Percentiles rank a stretch among this genome's conserved stretches.
Conservation (phyloP, 2,797 vertebrate species). For the Lepus townsendii region DNA sequence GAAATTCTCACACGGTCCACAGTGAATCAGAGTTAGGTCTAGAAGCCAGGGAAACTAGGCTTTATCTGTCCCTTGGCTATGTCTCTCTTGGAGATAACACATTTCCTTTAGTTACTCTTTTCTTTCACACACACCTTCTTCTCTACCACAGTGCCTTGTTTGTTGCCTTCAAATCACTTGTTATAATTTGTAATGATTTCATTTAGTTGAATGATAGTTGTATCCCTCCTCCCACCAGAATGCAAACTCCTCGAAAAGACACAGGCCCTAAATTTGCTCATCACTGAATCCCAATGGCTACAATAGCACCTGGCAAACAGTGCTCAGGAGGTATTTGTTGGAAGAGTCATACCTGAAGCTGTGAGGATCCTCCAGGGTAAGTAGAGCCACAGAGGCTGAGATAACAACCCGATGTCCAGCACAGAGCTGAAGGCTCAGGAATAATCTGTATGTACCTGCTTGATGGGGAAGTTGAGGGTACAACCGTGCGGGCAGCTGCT, state of each 20-base stretch:
- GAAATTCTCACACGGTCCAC: neutral
- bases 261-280: neutral
- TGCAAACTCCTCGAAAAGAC: neutral
- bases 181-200: neutral
- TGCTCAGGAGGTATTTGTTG: neutral
- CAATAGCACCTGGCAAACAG: neutral
- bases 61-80: neutral
- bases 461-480: neutral
- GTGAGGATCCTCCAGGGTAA: neutral
- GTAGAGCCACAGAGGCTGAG: neutral
- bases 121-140: neutral
- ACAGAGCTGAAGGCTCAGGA: neutral
- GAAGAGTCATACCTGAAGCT: neutral
- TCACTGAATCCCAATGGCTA: neutral
- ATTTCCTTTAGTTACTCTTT: neutral
- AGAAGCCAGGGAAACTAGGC: neutral
- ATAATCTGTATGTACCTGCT: neutral
- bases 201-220: neutral
- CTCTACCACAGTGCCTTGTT: neutral
- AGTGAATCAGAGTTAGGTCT: neutral
- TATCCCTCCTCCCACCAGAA: neutral
- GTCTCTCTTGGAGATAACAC: neutral
- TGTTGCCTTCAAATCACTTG: neutral
- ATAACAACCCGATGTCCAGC: fast-evolving
- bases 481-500: neutral